Evolutionary conservation across 2,888 invertebrate species (phyloP).

Genomic region (Euplexia lucipara): DNA sequence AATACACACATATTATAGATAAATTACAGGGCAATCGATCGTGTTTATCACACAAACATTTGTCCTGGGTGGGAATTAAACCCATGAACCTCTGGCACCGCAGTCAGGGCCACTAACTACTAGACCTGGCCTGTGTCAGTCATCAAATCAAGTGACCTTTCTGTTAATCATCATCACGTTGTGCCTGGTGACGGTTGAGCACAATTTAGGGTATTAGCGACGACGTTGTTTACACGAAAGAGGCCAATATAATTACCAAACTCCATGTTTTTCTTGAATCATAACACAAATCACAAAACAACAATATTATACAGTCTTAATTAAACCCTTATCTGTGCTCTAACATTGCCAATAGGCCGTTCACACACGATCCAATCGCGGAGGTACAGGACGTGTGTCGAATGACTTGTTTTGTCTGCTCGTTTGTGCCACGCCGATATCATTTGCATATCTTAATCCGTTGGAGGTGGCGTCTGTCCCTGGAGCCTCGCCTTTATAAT

Average conservation of each 20-base stretch:
- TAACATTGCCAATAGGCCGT: constrained; percentile 58
- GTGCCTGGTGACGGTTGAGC: background rate
- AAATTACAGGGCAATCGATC: no score
- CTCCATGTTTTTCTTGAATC: constrained; percentile 33
- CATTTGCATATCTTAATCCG: constrained; percentile 79
- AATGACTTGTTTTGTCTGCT: constrained; percentile 68
- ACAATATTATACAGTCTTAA: constrained; percentile 56
- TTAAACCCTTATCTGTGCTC: constrained; percentile 54
- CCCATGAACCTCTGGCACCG: no score
- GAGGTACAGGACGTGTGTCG: constrained; percentile 60
- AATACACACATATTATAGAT: no score
- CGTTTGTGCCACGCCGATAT: constrained; percentile 65
- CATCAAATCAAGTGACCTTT: background rate
- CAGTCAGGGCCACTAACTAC: no score
- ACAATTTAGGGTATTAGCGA: background rate
- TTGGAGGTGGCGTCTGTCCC: constrained; percentile 62
- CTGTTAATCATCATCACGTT: background rate
- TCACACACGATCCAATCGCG: constrained; percentile 62
- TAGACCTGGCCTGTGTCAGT: no score
- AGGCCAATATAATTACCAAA: background rate
- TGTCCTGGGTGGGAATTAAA: no score
- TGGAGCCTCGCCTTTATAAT: constrained; percentile 64
- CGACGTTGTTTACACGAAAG: no score
- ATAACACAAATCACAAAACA: constrained; percentile 30
- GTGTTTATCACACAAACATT: no score